Percentiles rank a stretch among this genome's conserved stretches.
Conservation (phyloP, 2,113 vertebrate species). For the Neogale vison region DNA sequence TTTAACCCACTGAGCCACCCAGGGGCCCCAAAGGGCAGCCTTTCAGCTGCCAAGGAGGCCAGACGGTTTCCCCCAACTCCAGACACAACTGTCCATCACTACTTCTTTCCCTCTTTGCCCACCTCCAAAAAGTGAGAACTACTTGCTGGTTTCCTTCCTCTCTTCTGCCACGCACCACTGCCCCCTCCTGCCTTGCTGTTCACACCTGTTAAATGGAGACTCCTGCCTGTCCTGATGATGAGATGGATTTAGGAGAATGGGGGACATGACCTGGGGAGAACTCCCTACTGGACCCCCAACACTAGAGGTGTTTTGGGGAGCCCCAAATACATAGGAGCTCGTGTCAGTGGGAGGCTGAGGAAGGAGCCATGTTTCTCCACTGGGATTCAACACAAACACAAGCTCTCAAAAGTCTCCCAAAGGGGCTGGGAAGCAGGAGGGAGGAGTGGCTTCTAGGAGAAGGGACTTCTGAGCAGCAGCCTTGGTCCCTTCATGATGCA, state of each 20-base stretch:
- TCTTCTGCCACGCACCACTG: fast-evolving
- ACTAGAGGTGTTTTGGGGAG: neutral
- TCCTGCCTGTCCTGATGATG: neutral
- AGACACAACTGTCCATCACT: neutral
- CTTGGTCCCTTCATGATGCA: neutral
- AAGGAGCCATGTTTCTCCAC: neutral
- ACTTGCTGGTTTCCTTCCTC: neutral
- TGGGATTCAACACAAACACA: neutral
- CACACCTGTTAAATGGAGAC: neutral
- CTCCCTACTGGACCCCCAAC: neutral
- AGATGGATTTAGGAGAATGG: neutral
- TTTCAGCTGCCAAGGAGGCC: neutral
- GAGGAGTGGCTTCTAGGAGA: neutral
- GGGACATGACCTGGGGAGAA: no score
- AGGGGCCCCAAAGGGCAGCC: no score
- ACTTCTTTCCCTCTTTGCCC: neutral
- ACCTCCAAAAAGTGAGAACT: neutral
- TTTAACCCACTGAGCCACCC: no score
- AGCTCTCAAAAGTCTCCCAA: neutral
- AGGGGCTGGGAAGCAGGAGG: fast-evolving
- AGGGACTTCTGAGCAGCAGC: neutral
- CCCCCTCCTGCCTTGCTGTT: fast-evolving
- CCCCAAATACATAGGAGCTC: neutral
- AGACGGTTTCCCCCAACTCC: neutral
- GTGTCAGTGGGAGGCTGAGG: neutral